Evolutionary conservation across 2,113 vertebrate species (phyloP).

Genomic region (Zonotrichia leucophrys): DNA sequence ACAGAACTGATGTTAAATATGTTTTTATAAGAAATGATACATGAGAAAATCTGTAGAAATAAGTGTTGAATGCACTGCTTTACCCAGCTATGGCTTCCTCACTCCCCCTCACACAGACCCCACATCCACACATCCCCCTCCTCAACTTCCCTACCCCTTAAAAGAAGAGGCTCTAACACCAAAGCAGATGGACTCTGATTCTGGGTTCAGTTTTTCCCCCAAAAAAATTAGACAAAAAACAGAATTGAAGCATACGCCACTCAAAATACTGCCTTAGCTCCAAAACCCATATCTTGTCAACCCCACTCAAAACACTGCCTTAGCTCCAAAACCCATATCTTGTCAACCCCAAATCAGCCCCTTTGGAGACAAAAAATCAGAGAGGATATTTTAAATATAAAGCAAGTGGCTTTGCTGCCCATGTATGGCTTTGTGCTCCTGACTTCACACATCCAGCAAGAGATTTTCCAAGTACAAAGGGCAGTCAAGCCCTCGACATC

Average conservation of each 20-base stretch:
- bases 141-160: not conserved
- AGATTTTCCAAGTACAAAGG: slow-evolving; percentile 47
- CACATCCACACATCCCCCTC: rapidly evolving
- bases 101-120: not conserved
- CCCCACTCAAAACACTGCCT: not conserved
- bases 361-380: not conserved
- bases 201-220: not conserved
- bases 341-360: not conserved
- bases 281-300: not conserved
- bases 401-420: not conserved
- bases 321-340: not conserved
- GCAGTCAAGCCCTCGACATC: not conserved
- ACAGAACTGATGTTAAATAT: not conserved
- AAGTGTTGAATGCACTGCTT: not conserved
- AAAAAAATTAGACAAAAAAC: not conserved
- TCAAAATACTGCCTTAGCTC: not conserved
- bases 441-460: not conserved
- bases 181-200: not conserved
- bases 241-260: not conserved
- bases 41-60: not conserved
- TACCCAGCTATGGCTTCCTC: rapidly evolving
- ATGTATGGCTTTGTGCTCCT: not conserved
- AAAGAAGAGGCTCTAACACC: not conserved
- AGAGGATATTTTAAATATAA: not conserved
- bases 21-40: not conserved